Evolutionary conservation across 2,888 invertebrate species (phyloP).

Genomic region (Xestia xanthographa): DNA sequence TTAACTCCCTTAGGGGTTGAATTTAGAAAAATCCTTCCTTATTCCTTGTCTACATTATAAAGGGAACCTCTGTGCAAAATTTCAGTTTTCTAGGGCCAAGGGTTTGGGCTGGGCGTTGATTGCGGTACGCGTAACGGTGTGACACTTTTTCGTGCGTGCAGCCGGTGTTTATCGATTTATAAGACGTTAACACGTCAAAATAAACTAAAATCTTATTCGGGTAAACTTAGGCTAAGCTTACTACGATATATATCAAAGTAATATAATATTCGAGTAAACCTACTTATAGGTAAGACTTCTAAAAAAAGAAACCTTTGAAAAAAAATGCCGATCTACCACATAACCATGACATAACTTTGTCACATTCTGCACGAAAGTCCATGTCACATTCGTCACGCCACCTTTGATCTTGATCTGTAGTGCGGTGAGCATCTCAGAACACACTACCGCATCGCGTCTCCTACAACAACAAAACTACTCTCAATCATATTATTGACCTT

Average conservation of each 20-base stretch:
- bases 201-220: too few species aligned
- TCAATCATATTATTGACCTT: background rate
- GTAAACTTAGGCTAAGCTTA: background rate
- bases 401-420: constrained; percentile 25
- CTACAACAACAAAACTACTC: background rate
- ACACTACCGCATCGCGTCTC: background rate
- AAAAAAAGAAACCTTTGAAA: background rate
- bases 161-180: too few species aligned
- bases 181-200: too few species aligned
- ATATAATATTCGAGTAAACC: background rate
- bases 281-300: background rate
- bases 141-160: too few species aligned
- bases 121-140: too few species aligned
- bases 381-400: background rate
- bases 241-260: too few species aligned
- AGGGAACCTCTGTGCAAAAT: too few species aligned
- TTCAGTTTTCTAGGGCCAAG: too few species aligned
- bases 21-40: too few species aligned
- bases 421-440: background rate
- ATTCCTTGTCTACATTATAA: too few species aligned
- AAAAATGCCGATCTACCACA: background rate
- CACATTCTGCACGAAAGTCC: constrained; percentile 4
- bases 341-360: constrained; percentile 7
- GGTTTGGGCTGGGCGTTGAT: too few species aligned
- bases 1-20: too few species aligned